Evolutionary conservation across 1,140 invertebrate species (phyloP), one percentile per base, ranked within the genome.

Genomic region (Aphis craccivora): DNA sequence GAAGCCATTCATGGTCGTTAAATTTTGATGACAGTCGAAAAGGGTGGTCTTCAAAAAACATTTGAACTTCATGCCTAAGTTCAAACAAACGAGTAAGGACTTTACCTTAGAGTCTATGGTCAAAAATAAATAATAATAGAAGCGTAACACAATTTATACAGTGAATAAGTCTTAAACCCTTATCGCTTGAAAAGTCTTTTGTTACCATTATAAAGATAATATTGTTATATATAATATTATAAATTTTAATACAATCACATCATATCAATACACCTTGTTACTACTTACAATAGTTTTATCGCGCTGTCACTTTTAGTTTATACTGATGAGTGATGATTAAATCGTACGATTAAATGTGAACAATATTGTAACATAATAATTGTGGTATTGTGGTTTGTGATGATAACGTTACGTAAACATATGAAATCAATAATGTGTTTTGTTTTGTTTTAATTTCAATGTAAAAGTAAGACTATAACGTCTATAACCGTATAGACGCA

Each of bases 341-440:
- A 14, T 76, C 30, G 4, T 5, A n/a, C 5, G 30, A 14, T 76
- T n/a, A 76, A 76, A 76, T 14, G 30, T 1, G 14, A 76, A 67
- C 30, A 67, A n/a, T n/a, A 76, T 76, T 76, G 60, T 35, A 14
- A 76, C 14, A 76, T 51, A 18, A 45, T 67, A 30, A 76, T 35
- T 76, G 14, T n/a, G 60, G 30, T 67, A 76, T 35, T 76, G 60
- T 76, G 60, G 11, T n/a, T 67, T 35, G 30, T 35, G 60, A 76
- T 18, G 30, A 76, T n/a, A 30, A 30, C 60, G 60, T 67, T 11
- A 67, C 60, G 60, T 67, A 76, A 76, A 35, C 18, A 4, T 76
- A 76, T 76, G 60, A 76, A 76, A 76, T 76, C 60, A 76, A 76
- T 76, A 14, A 76, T 76, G n/a, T 76, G 60, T n/a, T 67, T 67